Conservation (phyloP, 2,797 vertebrate genomes). For the Lithobates pipiens region DNA sequence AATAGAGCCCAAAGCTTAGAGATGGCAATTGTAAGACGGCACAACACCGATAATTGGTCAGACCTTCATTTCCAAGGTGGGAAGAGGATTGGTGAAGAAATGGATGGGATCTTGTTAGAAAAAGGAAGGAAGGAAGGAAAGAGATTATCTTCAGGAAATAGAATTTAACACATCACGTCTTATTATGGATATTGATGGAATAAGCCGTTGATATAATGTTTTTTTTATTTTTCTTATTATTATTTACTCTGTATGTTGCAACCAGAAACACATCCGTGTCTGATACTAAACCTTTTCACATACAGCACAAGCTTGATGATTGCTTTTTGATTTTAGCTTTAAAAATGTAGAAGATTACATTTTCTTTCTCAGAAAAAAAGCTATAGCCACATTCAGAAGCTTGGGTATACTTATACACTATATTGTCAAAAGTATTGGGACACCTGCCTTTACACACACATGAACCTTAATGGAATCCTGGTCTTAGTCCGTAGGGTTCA, state of each 20-base stretch:
- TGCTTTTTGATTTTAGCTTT: too few species aligned
- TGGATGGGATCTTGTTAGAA: conserved; percentile 11
- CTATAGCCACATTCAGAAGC: too few species aligned
- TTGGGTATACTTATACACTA: too few species aligned
- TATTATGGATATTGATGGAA: neutral
- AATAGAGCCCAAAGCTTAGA: conserved; percentile 32
- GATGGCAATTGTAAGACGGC: conserved; percentile 21
- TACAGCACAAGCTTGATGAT: too few species aligned
- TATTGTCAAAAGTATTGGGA: too few species aligned
- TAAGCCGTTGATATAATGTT: neutral
- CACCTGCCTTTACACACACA: too few species aligned
- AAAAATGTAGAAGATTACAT: too few species aligned
- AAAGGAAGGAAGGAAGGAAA: neutral
- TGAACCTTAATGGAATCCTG: too few species aligned
- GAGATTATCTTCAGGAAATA: conserved; percentile 15
- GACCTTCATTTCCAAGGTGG: conserved; percentile 46
- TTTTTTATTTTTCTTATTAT: neutral
- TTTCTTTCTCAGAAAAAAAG: too few species aligned
- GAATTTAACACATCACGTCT: neutral
- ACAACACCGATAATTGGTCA: conserved; percentile 61
- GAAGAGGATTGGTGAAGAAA: conserved; percentile 3
- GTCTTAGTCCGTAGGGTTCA: too few species aligned
- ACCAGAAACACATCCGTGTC: neutral
- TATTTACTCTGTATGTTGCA: neutral
- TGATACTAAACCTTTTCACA: neutral